Evolutionary conservation across 1,140 invertebrate species (phyloP).

Genomic region (Saccostrea cuccullata): DNA sequence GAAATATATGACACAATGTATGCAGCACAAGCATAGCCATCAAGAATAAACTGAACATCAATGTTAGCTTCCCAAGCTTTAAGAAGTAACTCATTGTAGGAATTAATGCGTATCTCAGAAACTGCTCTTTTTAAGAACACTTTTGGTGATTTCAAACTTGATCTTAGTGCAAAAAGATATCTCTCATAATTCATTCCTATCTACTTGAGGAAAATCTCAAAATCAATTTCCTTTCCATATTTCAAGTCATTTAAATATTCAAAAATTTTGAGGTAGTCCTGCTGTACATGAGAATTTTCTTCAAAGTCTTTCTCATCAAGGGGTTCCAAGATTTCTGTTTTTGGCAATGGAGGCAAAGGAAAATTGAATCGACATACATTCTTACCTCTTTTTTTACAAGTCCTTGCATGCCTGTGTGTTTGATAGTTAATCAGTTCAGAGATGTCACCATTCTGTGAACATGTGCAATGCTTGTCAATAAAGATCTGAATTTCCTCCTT

Average conservation of each 20-base stretch:
- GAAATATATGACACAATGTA: constrained; percentile 61
- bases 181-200: constrained; percentile 23
- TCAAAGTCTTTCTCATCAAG: neutral
- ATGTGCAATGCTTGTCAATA: constrained; percentile 34
- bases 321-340: constrained; percentile 21
- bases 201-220: constrained; percentile 1
- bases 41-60: constrained; percentile 58
- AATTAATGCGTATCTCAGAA: constrained; percentile 44
- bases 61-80: constrained; percentile 49
- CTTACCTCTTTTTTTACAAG: constrained; percentile 45
- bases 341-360: constrained; percentile 21
- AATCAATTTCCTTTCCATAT: neutral
- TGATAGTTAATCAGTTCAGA: constrained; percentile 42
- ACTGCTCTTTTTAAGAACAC: constrained; percentile 38
- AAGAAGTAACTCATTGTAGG: constrained; percentile 40
- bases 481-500: constrained; percentile 29
- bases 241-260: constrained; percentile 25
- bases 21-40: constrained; percentile 55
- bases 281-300: neutral
- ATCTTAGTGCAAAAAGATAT: constrained; percentile 41
- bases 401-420: constrained; percentile 51
- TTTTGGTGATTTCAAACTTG: constrained; percentile 28
- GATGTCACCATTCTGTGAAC: constrained; percentile 40
- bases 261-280: neutral
- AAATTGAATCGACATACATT: constrained; percentile 15